Evolutionary conservation across 2,797 vertebrate genomes (phyloP).

Genomic region (Pristis pectinata): DNA sequence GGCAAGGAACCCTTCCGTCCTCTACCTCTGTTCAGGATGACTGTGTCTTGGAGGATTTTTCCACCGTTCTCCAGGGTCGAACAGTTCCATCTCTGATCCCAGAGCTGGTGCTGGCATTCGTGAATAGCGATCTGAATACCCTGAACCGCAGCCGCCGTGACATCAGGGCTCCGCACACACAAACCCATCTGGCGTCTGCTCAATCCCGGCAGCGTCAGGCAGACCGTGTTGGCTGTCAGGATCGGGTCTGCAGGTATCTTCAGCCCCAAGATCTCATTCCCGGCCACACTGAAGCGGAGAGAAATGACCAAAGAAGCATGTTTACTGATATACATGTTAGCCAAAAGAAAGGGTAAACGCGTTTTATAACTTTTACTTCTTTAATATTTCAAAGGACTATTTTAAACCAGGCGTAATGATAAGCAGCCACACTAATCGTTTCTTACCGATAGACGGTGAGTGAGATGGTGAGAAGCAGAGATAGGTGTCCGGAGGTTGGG

Average conservation of each 20-base stretch:
- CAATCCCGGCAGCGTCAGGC: constrained; percentile 74
- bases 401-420: background rate
- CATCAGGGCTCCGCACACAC: constrained; percentile 80
- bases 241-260: constrained; percentile 80
- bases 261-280: constrained; percentile 82
- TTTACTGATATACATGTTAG: background rate
- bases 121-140: constrained; percentile 85
- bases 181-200: constrained; percentile 82
- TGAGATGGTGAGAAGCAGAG: background rate
- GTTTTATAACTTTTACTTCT: background rate
- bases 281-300: constrained; percentile 63
- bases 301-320: background rate
- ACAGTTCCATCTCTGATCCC: constrained; percentile 87
- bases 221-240: constrained; percentile 82
- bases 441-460: background rate
- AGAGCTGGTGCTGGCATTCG: constrained; percentile 83
- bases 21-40: constrained; percentile 78
- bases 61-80: constrained; percentile 74
- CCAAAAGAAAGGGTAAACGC: background rate
- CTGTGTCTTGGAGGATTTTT: constrained; percentile 74
- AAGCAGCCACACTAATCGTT: background rate
- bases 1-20: background rate
- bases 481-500: background rate
- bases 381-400: background rate
- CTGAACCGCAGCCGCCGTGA: constrained; percentile 82